phyloP scores from a whole-genome alignment of 1,140 invertebrate species.

The Trissolcus basalis region DNA sequence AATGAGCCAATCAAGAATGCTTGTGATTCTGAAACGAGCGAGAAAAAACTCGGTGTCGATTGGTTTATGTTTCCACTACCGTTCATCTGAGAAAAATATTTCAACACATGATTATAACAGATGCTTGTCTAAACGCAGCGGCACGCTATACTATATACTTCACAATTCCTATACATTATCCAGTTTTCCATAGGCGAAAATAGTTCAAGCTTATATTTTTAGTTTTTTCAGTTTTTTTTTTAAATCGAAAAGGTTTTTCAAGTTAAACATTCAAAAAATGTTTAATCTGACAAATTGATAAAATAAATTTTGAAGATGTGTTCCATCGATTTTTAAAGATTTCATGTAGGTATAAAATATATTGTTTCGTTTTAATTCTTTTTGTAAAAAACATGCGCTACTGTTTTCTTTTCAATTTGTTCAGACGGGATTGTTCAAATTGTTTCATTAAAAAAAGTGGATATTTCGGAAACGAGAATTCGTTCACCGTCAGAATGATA shows the following conservation, averaged over 20 bases:
- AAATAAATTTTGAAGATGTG: not conserved
- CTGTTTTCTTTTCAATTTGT: slow-evolving; percentile 14
- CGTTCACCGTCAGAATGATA: slow-evolving; percentile 29
- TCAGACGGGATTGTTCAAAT: not conserved
- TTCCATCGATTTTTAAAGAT: too few species aligned
- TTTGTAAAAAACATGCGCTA: not conserved
- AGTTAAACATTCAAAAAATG: too few species aligned
- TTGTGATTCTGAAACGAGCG: slow-evolving; percentile 22
- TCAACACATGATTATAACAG: slow-evolving; percentile 51
- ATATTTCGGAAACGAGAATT: slow-evolving; percentile 20
- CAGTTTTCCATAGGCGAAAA: not conserved
- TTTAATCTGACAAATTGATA: too few species aligned
- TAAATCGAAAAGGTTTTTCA: not conserved
- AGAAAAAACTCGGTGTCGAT: slow-evolving; percentile 38
- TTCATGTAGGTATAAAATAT: not conserved
- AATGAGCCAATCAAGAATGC: slow-evolving; percentile 8
- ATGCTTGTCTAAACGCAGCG: slow-evolving; percentile 30
- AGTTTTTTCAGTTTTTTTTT: too few species aligned
- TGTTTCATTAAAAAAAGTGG: not conserved
- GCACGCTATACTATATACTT: slow-evolving; percentile 23
- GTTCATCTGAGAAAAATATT: slow-evolving; percentile 53
- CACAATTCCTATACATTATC: slow-evolving; percentile 21
- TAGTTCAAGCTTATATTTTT: not conserved
- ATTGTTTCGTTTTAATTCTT: not conserved
- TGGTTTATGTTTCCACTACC: slow-evolving; percentile 50